Percentiles rank a stretch among this genome's conserved stretches.
Evolutionary conservation across 2,113 vertebrate species (phyloP).

Genomic region (Rana temporaria): DNA sequence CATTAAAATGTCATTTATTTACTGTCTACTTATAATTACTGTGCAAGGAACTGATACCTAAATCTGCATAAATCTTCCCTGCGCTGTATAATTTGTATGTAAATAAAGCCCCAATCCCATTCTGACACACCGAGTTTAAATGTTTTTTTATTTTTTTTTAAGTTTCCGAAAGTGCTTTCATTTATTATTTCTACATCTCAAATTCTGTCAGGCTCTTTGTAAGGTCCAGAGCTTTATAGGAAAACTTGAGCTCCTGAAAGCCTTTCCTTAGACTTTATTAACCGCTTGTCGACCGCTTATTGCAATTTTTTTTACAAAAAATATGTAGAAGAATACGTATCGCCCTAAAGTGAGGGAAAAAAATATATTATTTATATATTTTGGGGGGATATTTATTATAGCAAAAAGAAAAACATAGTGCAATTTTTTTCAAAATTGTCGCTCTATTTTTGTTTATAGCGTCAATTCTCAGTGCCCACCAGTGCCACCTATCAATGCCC

Average conservation of each 20-base stretch:
- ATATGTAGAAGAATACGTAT: too few species aligned
- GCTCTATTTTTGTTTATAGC: too few species aligned
- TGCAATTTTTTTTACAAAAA: too few species aligned
- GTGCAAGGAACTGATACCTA: conserved; percentile 7
- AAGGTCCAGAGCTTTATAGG: background rate
- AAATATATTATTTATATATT: too few species aligned
- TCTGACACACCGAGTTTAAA: background rate
- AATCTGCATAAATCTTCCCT: conserved; percentile 45
- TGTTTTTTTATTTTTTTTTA: background rate
- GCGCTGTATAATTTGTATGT: conserved; percentile 44
- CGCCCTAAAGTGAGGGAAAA: too few species aligned
- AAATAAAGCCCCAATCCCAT: conserved; percentile 30
- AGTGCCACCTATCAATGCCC: too few species aligned
- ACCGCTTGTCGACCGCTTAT: too few species aligned
- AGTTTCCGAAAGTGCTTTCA: background rate
- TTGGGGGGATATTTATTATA: too few species aligned
- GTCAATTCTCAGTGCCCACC: too few species aligned
- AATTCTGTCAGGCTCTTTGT: background rate
- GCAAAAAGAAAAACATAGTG: too few species aligned
- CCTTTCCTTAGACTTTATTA: too few species aligned
- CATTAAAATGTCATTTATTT: conserved; percentile 44
- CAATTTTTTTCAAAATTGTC: too few species aligned
- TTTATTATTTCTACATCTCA: conserved; percentile 22
- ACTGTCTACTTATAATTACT: conserved; percentile 44
- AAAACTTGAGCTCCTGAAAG: background rate